Base-by-base conservation (phyloP, 2,888 invertebrate species). In the Drosophila mettleri region DNA sequence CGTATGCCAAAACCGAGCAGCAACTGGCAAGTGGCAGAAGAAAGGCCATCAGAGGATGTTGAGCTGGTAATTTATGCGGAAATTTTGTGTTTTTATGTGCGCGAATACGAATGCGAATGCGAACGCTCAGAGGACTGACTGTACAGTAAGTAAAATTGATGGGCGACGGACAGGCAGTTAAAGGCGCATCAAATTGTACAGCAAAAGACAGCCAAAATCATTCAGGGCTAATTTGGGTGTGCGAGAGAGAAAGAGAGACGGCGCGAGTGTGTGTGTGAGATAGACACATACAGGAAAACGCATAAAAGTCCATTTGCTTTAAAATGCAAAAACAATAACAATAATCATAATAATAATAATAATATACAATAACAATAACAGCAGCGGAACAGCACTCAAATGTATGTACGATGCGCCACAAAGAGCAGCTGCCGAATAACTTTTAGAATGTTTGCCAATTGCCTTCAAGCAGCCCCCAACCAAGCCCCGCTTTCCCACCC, bases 321-420 rank as follows among this genome's bases (percentile, higher is more conserved):
- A 85, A 87, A 87, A 82, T 87, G 82, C 85, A 81, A 72, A 86
- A 85, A 81, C 87, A 78, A 87, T 82, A 87, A 87, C 85, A 81
- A 74, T 77, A 83, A 83, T 80, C 74, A 80, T 84, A 65, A 74
- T 70, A 78, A 85, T 69, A 82, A 69, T 62, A 62, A 63, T 33
- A 60, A 62, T 74, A 72, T 73, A 83, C 69, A 82, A 85, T 85
- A 79, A 82, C 87, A 78, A 79, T 87, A 79, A 87, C 70, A 64
- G 69, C 77, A 73, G 62, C 59, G 52, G 41, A 80, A 80, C 80
- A 73, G 65, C 78, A 68, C 46, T 67, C 64, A 64, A 64, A 49
- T 53, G 48, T 70, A 52, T 52, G 53, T 65, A 53, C 43, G 54
- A 33, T 16, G 45, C 34, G 39, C 34, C 48, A 53, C 49, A 68